These are phyloP conservation scores for Hippocampus comes DNA, from an alignment of 2,113 vertebrate species.

Conservation along the genomic window DNA sequence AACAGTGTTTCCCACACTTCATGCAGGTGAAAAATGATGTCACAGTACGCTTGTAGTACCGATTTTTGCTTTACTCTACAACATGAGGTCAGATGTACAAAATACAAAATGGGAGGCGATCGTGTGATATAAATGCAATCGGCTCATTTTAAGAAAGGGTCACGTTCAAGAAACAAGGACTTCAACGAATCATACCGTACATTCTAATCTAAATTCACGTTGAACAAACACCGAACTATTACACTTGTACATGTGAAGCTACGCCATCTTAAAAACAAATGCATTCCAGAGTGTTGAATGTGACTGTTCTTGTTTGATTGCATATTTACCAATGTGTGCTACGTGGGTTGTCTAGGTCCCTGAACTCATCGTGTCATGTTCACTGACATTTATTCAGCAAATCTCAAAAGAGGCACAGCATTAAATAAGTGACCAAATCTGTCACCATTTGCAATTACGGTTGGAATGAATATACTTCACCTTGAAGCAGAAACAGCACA, in stretches of 20 bases:
- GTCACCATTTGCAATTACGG: neutral
- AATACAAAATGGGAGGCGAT: conserved; percentile 25
- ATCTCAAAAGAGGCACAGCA: neutral
- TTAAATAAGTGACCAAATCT: neutral
- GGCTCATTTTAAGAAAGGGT: conserved; percentile 13
- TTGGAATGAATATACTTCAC: neutral
- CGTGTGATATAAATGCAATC: neutral
- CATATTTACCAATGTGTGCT: conserved; percentile 16
- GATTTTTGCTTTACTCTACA: conserved; percentile 26
- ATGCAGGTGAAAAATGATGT: conserved; percentile 29
- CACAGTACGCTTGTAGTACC: conserved; percentile 8
- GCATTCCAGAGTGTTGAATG: neutral
- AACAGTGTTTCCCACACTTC: conserved; percentile 23
- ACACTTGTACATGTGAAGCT: conserved; percentile 23
- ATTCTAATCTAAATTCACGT: conserved; percentile 6
- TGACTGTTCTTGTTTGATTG: conserved; percentile 7
- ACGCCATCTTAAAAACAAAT: neutral
- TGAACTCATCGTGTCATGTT: neutral
- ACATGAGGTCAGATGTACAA: conserved; percentile 12
- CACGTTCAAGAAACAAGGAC: conserved; percentile 44
- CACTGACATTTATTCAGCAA: neutral
- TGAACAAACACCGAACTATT: neutral
- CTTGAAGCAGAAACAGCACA: neutral
- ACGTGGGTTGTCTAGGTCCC: neutral
- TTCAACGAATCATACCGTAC: conserved; percentile 12